Evolutionary conservation across 2,888 invertebrate species (phyloP).

Genomic region (Gasteruption jaculator): DNA sequence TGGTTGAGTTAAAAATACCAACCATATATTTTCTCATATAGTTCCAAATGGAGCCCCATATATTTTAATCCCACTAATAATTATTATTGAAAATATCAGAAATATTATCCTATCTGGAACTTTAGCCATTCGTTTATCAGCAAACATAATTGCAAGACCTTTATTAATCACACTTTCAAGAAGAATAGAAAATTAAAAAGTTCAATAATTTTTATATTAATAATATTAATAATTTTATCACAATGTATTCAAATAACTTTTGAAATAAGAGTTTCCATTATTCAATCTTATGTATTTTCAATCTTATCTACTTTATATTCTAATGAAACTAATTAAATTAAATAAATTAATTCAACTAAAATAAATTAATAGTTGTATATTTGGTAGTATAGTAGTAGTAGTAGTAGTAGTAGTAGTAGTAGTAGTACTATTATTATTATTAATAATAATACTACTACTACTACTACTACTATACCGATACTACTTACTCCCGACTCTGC

Average conservation of each 20-base stretch:
- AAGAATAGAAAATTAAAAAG: slow-evolving; percentile 51
- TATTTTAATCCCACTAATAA: slow-evolving; percentile 67
- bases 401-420: too few species aligned
- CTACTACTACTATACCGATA: too few species aligned
- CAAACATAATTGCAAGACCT: slow-evolving; percentile 74
- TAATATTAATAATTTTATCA: slow-evolving; percentile 45
- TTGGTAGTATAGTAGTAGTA: too few species aligned
- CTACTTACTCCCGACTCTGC: too few species aligned
- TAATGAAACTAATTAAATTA: slow-evolving; percentile 59
- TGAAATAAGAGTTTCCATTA: slow-evolving; percentile 60
- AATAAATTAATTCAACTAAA: background rate
- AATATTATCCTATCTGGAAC: slow-evolving; percentile 69
- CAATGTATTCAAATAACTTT: slow-evolving; percentile 57
- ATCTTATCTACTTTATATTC: slow-evolving; percentile 65
- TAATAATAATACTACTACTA: too few species aligned
- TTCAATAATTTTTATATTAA: slow-evolving; percentile 41
- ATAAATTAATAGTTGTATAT: slow-evolving; percentile 51
- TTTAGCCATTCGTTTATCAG: slow-evolving; percentile 65
- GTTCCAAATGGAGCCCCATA: slow-evolving; percentile 65
- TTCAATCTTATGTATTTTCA: slow-evolving; percentile 66
- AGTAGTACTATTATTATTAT: too few species aligned
- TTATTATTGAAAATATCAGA: slow-evolving; percentile 70
- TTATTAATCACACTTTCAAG: slow-evolving; percentile 62
- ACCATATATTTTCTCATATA: slow-evolving; percentile 65
- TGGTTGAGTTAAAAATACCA: slow-evolving; percentile 62